A percentile compares a stretch with the other conserved stretches of the same genome.
Conservation (phyloP, 1,140 invertebrate genomes). For the Bombus affinis region DNA sequence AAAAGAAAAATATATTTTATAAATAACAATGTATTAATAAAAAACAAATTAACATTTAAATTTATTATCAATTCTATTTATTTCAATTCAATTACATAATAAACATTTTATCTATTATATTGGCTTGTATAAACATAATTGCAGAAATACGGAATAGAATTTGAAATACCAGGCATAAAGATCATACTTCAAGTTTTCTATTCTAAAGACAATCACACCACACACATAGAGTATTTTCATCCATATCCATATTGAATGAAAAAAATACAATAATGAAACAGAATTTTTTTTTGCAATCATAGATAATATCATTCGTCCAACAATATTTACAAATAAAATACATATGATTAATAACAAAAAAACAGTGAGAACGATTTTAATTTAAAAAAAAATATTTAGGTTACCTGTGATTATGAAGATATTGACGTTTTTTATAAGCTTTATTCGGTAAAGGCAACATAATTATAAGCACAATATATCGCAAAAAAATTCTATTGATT, state of each 20-base stretch:
- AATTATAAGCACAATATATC: constrained; percentile 5
- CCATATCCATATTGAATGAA: constrained; percentile 2
- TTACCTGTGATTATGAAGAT: constrained; percentile 28
- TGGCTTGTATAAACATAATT: constrained; percentile 4
- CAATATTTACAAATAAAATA: neutral
- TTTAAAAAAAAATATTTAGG: constrained; percentile 18
- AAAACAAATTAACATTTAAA: neutral
- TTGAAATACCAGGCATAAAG: constrained; percentile 23
- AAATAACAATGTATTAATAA: neutral
- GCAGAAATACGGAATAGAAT: constrained; percentile 29
- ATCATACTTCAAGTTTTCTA: constrained; percentile 51
- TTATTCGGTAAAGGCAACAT: neutral
- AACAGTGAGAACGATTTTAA: neutral
- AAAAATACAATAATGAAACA: neutral
- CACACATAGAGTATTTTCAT: neutral
- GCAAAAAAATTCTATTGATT: neutral
- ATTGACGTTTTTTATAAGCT: neutral
- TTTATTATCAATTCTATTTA: neutral
- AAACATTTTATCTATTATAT: neutral
- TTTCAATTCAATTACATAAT: neutral
- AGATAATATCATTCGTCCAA: neutral
- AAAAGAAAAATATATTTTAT: neutral
- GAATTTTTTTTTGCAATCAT: neutral
- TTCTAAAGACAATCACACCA: constrained; percentile 12
- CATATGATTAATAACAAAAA: neutral